Evolutionary conservation across 2,888 invertebrate species (phyloP), one percentile per base, ranked within the genome.

Genomic region (Tinea semifulvella): DNA sequence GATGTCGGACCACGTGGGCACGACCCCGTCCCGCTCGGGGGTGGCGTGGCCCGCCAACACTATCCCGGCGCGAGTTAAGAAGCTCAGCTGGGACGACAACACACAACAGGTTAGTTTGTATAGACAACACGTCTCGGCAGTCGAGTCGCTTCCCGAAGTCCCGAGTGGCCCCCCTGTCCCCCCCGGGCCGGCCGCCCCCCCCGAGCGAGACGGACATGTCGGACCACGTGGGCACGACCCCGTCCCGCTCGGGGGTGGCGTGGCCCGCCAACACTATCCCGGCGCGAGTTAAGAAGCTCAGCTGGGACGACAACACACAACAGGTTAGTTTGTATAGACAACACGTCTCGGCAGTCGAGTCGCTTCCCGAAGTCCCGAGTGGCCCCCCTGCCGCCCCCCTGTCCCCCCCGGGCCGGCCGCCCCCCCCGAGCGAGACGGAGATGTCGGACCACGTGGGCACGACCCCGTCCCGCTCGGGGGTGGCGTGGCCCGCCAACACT

Each of bases 301-400:
- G 89, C 64, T 92, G 90, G 90, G 88, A 87, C 56, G 89, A 90
- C 61, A n/a, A n/a, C n/a, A n/a, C n/a, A n/a, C n/a, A n/a, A n/a
- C n/a, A n/a, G n/a, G n/a, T n/a, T n/a, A n/a, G n/a, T n/a, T n/a
- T n/a, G n/a, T n/a, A n/a, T n/a, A n/a, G n/a, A n/a, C n/a, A n/a
- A n/a, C n/a, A n/a, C n/a, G n/a, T n/a, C n/a, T n/a, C 62, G 65
- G 0, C 63, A 62, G 42, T 65, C 65, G 13, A 60, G 58, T 45
- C 64, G 66, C 5, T 51, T 58, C 46, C 53, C 61, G 2, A 61
- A 57, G 48, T 53, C 77, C n/a, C 61, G 59, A 46, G 60, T 65
- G 43, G 83, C 65, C 53, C 69, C 56, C 57, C 64, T 48, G 65
- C n/a, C n/a, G n/a, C 68, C 50, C 63, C 8, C 56, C 66, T 49